Conservation (phyloP, 1,140 invertebrate species). For the Idris sp. region DNA sequence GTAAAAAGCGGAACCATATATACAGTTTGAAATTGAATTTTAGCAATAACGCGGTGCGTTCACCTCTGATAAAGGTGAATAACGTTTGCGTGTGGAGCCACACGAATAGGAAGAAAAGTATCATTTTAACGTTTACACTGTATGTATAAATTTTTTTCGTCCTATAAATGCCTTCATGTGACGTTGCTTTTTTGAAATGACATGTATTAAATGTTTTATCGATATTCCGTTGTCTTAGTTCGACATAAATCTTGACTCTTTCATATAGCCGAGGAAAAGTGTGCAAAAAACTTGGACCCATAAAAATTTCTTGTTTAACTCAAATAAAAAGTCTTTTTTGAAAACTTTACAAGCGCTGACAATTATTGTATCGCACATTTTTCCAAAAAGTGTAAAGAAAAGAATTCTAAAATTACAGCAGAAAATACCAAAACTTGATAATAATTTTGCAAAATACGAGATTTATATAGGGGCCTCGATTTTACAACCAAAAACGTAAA, state of each 20-base stretch:
- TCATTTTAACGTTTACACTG: conserved; percentile 7
- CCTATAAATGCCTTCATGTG: conserved; percentile 24
- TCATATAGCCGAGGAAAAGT: no score
- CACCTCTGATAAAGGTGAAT: conserved; percentile 1
- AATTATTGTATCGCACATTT: not conserved
- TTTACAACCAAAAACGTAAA: conserved; percentile 1
- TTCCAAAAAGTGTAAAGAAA: conserved; percentile 19
- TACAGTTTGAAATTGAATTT: conserved; percentile 6
- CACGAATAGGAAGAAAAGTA: not conserved
- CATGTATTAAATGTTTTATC: conserved; percentile 25
- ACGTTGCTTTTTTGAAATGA: conserved; percentile 16
- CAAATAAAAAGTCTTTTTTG: not conserved
- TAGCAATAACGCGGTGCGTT: conserved; percentile 12
- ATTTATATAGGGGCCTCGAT: not conserved
- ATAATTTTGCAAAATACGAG: conserved; percentile 7
- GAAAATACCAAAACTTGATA: conserved; percentile 8
- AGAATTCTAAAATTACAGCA: conserved; percentile 16
- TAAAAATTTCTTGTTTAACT: not conserved
- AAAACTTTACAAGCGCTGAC: conserved; percentile 7
- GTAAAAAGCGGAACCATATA: conserved; percentile 11
- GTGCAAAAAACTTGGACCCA: no score
- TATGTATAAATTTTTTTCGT: not conserved
- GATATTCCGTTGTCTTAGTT: conserved; percentile 6
- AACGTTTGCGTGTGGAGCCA: no score
- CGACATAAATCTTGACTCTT: not conserved